These are phyloP conservation scores for Grantiella picta DNA, from an alignment of 2,113 vertebrate genomes.

Conservation along the genomic window DNA sequence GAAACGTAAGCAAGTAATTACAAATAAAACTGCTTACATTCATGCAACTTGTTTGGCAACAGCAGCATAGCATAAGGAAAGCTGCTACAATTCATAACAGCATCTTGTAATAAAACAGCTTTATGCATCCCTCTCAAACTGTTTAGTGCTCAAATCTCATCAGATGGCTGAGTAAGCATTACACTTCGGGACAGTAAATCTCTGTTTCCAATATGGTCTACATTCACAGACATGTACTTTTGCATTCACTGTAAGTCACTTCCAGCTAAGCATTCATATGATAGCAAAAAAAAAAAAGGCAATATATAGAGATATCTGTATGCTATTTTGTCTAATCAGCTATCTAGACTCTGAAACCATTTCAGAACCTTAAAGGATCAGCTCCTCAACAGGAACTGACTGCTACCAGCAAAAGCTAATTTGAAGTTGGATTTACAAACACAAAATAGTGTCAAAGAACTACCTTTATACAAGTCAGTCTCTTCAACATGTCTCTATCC, in stretches of 20 bases:
- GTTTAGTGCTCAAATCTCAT: slow-evolving; percentile 75
- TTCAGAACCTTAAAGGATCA: not conserved
- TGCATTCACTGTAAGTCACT: slow-evolving; percentile 64
- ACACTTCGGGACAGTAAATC: slow-evolving; percentile 80
- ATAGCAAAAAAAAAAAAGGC: slow-evolving; percentile 7
- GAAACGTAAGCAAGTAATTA: slow-evolving; percentile 75
- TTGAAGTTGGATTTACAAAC: not conserved
- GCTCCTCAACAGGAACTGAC: not conserved
- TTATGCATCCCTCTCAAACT: slow-evolving; percentile 77
- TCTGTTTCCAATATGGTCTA: slow-evolving; percentile 80
- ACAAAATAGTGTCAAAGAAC: not conserved
- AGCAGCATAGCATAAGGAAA: slow-evolving; percentile 76
- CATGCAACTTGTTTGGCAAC: slow-evolving; percentile 76
- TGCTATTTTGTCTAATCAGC: slow-evolving; percentile 61
- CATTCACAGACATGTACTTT: slow-evolving; percentile 69
- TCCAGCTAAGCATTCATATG: slow-evolving; percentile 67
- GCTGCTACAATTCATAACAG: slow-evolving; percentile 80
- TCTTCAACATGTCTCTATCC: not conserved
- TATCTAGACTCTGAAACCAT: not conserved
- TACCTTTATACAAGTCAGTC: not conserved
- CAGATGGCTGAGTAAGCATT: slow-evolving; percentile 82
- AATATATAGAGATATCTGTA: slow-evolving; percentile 64
- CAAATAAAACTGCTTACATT: slow-evolving; percentile 76
- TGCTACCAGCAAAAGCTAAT: not conserved
- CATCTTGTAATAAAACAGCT: slow-evolving; percentile 81